Percentiles rank a stretch among this genome's conserved stretches.
Evolutionary conservation across 2,113 vertebrate genomes (phyloP).

Genomic region (Cyprinodon brontotheroides): DNA sequence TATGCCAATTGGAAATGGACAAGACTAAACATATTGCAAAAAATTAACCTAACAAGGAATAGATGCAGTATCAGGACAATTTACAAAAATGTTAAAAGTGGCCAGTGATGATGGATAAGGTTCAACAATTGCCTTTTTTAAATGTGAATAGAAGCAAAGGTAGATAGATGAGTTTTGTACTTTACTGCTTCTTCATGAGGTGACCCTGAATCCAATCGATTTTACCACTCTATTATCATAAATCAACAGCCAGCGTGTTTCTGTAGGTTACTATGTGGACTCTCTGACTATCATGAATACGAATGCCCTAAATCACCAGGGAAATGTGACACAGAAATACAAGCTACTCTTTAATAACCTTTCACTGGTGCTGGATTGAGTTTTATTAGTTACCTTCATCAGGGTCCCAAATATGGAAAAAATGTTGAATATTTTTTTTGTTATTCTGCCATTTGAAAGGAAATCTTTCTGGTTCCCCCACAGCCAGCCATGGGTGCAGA

Average conservation of each 20-base stretch:
- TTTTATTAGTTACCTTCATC: conserved; percentile 18
- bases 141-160: conserved; percentile 29
- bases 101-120: too few species aligned
- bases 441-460: too few species aligned
- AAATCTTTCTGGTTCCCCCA: too few species aligned
- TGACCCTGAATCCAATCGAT: conserved; percentile 65
- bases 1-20: too few species aligned
- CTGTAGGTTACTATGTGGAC: conserved; percentile 11
- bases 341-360: conserved; percentile 12
- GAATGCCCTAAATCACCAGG: conserved; percentile 18
- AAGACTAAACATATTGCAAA: too few species aligned
- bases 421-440: too few species aligned
- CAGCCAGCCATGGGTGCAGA: too few species aligned
- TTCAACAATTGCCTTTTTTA: neutral
- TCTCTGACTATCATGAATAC: conserved; percentile 3
- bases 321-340: neutral
- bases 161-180: conserved; percentile 30
- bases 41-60: too few species aligned
- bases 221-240: conserved; percentile 49
- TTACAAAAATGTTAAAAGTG: neutral
- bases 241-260: conserved; percentile 51
- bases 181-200: conserved; percentile 37
- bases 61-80: too few species aligned
- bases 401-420: neutral
- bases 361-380: conserved; percentile 13